A percentile compares a stretch with the other conserved stretches of the same genome.
Evolutionary conservation across 2,888 invertebrate genomes (phyloP).

Genomic region (Gibbula magus): DNA sequence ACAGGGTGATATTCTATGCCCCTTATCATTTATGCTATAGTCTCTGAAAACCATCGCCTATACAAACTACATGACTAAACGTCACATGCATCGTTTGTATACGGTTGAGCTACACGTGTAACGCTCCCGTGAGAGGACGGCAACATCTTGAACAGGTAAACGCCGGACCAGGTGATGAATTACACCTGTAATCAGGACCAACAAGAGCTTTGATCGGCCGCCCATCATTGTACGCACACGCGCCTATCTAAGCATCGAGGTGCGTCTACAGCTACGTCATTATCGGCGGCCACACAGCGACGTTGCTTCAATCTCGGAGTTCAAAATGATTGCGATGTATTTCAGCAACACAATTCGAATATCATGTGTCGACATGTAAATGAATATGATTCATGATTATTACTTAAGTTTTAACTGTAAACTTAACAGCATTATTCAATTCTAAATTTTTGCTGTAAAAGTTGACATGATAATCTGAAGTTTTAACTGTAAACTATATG

Average conservation of each 20-base stretch:
- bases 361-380: too few species aligned
- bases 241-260: not conserved
- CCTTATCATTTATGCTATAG: too few species aligned
- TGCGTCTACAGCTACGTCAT: not conserved
- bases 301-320: too few species aligned
- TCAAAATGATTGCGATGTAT: too few species aligned
- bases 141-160: not conserved
- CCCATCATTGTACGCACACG: not conserved
- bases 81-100: not conserved
- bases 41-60: not conserved
- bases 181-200: not conserved
- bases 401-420: too few species aligned
- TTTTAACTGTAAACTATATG: too few species aligned
- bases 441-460: too few species aligned
- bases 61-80: not conserved
- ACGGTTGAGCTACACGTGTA: not conserved
- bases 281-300: not conserved
- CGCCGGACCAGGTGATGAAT: not conserved
- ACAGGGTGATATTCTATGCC: too few species aligned
- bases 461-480: too few species aligned
- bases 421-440: too few species aligned
- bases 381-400: too few species aligned
- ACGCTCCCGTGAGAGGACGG: not conserved
- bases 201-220: not conserved
- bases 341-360: too few species aligned